Conservation (phyloP, 2,113 vertebrate species). For the Ardeotis arabs region DNA sequence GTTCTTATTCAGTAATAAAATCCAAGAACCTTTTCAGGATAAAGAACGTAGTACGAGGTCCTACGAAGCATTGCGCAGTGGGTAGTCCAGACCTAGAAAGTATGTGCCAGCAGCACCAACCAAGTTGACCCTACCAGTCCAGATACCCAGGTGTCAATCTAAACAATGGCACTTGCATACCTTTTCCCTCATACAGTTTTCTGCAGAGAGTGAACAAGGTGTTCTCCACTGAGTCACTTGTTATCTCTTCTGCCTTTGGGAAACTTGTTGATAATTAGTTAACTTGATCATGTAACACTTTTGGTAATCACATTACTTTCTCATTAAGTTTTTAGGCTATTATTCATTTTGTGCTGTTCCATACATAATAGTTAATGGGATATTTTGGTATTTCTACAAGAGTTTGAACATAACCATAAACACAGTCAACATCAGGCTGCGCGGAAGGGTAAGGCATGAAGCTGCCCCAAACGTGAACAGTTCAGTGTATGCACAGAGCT, state of each 20-base stretch:
- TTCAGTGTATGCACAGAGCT: neutral
- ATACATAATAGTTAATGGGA: neutral
- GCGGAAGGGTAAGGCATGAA: neutral
- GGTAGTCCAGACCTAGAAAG: neutral
- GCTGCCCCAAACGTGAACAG: neutral
- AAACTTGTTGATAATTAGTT: neutral
- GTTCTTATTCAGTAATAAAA: neutral
- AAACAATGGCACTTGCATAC: neutral
- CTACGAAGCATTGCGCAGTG: neutral
- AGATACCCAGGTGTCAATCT: neutral
- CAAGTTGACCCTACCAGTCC: neutral
- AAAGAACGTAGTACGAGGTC: neutral
- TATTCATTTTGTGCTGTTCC: neutral
- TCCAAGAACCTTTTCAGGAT: slow-evolving; percentile 21
- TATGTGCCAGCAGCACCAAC: neutral
- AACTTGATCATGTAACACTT: neutral
- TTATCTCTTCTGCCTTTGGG: neutral
- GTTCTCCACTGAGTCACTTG: neutral
- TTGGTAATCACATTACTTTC: neutral
- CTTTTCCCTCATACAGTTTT: neutral
- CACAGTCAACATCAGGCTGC: neutral
- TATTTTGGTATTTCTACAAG: neutral
- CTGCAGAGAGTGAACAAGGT: neutral
- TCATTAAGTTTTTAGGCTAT: neutral
- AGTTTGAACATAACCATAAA: neutral